Base-by-base conservation (phyloP, 2,797 vertebrate species). In the Hemibagrus guttatus region DNA sequence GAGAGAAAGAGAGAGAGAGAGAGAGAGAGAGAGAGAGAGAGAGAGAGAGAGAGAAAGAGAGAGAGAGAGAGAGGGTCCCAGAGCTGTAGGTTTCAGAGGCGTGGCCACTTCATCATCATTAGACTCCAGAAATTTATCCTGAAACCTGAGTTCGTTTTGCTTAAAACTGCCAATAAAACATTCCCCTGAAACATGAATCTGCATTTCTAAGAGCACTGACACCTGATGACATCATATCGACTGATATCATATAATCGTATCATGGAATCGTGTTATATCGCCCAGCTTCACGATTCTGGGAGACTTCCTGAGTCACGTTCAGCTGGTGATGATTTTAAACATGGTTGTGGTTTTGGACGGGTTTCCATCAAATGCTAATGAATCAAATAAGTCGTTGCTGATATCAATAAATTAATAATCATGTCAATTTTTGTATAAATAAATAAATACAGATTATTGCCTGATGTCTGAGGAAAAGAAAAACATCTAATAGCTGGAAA, bases 191-290 rank as follows among this genome's bases (percentile, higher is more conserved):
- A 31, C 4, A 63, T n/a, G 1, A 63, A 81, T 12, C 39, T 1
- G n/a, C 61, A 12, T 1, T 19, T 49, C 1, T 81, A 64, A 66
- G 64, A 49, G 80, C 80, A n/a, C 59, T 31, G 61, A 66, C 17
- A 19, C 26, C 46, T 81, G n/a, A 64, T 66, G 61, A 81, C 80
- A 81, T 81, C 42, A 66, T 66, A 66, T n/a, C 26, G 17, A 66
- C 14, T 81, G 61, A 81, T 49, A 66, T 46, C 79, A 46, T 26
- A 23, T 59, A 58, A 79, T 79, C 56, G 6, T 6, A 39, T 58
- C 16, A 78, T n/a, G 3, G 59, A 12, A 49, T 31, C 11, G 42
- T 66, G 49, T 81, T 23, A 63, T 66, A 81, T n/a, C 79, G 13
- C 23, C 8, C 23, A 81, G 59, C 9, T 61, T 12, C 13, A 13